A percentile compares a stretch with the other conserved stretches of the same genome.
These are phyloP conservation scores for Helicoverpa armigera DNA, from an alignment of 1,140 invertebrate genomes.

Conservation along the genomic window DNA sequence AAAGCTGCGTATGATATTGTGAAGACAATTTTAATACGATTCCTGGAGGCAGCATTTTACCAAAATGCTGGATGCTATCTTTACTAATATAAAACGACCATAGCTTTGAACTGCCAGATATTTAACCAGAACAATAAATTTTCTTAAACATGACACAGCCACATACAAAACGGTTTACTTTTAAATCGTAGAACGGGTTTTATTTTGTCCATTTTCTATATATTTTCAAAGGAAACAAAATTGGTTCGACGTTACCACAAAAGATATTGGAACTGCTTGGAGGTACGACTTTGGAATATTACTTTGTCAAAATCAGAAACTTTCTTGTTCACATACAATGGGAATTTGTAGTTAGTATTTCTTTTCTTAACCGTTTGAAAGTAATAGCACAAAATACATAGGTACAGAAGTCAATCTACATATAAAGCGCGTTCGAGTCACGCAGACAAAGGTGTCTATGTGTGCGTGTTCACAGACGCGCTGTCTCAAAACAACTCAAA, in stretches of 20 bases:
- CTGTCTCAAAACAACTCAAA: no score
- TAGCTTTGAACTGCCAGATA: background rate
- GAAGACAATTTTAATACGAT: no score
- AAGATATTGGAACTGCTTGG: slow-evolving; percentile 3
- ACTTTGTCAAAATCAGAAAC: slow-evolving; percentile 23
- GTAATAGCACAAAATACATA: no score
- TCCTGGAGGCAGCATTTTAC: no score
- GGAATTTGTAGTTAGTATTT: background rate
- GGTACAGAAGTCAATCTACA: no score
- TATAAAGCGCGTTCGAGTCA: no score
- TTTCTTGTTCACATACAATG: background rate
- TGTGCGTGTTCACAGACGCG: no score
- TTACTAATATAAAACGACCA: no score
- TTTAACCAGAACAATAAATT: background rate
- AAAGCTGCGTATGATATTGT: no score
- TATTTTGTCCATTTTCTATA: background rate
- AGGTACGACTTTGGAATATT: slow-evolving; percentile 3
- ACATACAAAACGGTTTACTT: background rate
- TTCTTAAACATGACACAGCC: background rate
- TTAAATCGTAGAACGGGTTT: background rate
- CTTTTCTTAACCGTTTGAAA: background rate
- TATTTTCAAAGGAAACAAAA: slow-evolving; percentile 7
- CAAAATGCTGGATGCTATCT: no score
- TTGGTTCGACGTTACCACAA: slow-evolving; percentile 4
- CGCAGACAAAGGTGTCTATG: no score